phyloP scores from a whole-genome alignment of 2,113 vertebrate genomes.

The Chaetorhynchus papuensis region DNA sequence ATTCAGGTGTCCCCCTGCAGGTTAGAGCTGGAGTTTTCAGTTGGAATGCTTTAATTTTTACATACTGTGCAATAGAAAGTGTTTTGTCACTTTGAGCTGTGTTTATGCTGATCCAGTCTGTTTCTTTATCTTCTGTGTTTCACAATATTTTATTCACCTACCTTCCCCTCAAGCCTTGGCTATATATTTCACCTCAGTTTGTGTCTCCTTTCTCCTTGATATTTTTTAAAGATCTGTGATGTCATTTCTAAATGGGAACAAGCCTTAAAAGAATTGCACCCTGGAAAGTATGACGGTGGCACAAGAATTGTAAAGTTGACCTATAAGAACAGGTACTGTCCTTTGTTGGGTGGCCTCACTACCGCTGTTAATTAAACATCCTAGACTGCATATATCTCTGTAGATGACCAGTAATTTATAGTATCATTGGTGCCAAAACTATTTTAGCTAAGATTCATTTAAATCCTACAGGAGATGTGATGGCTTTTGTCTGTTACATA shows the following conservation, averaged over 20 bases:
- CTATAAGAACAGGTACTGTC: slow-evolving; percentile 84
- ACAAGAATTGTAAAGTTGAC: slow-evolving; percentile 85
- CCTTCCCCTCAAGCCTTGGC: background rate
- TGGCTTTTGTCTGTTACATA: background rate
- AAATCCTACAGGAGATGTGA: background rate
- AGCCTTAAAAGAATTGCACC: slow-evolving; percentile 85
- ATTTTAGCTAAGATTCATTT: background rate
- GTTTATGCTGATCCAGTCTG: background rate
- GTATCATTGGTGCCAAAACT: background rate
- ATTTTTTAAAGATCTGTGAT: slow-evolving; percentile 82
- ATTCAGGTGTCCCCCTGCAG: background rate
- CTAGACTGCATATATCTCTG: background rate
- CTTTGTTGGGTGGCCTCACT: background rate
- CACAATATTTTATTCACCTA: background rate
- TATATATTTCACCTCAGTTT: background rate
- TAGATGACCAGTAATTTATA: background rate
- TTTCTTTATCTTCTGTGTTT: background rate
- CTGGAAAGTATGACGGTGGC: slow-evolving; percentile 85
- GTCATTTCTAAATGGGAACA: slow-evolving; percentile 92
- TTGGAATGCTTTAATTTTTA: background rate
- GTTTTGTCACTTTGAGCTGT: background rate
- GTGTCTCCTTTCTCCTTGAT: background rate
- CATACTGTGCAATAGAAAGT: background rate
- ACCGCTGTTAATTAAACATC: background rate
- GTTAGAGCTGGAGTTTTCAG: background rate